Conservation (phyloP, 1,140 invertebrate genomes). For the Telenomus remus region DNA sequence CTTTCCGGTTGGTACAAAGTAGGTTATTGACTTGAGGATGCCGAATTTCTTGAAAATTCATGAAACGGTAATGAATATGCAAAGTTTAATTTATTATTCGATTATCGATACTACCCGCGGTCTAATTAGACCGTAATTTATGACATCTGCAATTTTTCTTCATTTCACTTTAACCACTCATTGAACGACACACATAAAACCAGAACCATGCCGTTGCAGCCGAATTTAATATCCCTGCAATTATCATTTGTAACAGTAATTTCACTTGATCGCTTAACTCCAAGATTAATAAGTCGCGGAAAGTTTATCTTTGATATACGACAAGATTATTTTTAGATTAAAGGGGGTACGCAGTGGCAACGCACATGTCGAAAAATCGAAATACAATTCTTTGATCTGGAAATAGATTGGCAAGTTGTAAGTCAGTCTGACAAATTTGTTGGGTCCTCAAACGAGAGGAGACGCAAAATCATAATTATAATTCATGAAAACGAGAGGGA, state of each 20-base stretch:
- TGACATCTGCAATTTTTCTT: slow-evolving; percentile 1
- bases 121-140: slow-evolving; percentile 15
- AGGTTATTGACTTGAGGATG: slow-evolving; percentile 2
- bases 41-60: slow-evolving; percentile 20
- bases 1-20: slow-evolving; percentile 9
- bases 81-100: slow-evolving; percentile 16
- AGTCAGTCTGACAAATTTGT: neutral
- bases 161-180: slow-evolving; percentile 2
- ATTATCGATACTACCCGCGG: slow-evolving; percentile 2
- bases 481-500: too few species aligned
- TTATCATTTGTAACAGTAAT: too few species aligned
- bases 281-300: too few species aligned
- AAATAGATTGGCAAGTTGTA: slow-evolving; percentile 15
- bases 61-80: slow-evolving; percentile 20
- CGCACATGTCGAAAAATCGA: slow-evolving; percentile 35
- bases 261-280: too few species aligned
- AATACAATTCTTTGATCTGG: slow-evolving; percentile 49
- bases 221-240: too few species aligned
- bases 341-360: slow-evolving; percentile 16
- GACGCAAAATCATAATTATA: too few species aligned
- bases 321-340: slow-evolving; percentile 35
- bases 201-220: too few species aligned
- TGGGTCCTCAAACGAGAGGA: too few species aligned
- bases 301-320: slow-evolving; percentile 15
- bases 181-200: neutral